Conservation (phyloP, 2,113 vertebrate genomes). For the Ondatra zibethicus region DNA sequence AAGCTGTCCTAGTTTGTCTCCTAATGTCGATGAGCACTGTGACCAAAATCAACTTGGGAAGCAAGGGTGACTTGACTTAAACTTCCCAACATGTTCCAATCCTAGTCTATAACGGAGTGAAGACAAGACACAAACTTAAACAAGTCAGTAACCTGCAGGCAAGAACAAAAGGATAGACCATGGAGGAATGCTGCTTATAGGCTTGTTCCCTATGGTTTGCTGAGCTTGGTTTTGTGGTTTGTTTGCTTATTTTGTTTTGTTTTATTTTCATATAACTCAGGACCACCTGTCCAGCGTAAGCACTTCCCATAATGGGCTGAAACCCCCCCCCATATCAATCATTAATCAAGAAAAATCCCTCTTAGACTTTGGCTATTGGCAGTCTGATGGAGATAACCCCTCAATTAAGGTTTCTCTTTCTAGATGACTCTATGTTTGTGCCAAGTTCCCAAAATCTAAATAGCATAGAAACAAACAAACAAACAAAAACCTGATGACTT, state of each 20-base stretch:
- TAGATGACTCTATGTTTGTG: not conserved
- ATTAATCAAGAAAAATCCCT: not conserved
- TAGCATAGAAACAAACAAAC: not conserved
- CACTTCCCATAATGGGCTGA: not conserved
- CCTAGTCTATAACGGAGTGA: not conserved
- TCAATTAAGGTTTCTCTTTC: not conserved
- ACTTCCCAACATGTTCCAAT: not conserved
- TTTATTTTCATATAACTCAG: not conserved
- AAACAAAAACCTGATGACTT: not conserved
- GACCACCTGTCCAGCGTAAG: not conserved
- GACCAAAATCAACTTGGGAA: not conserved
- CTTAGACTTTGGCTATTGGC: not conserved
- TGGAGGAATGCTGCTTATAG: not conserved
- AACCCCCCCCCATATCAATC: too few species aligned
- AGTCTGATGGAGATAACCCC: not conserved
- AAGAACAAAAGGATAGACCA: not conserved
- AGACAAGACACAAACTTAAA: not conserved
- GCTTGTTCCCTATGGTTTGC: too few species aligned
- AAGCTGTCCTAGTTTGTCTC: not conserved
- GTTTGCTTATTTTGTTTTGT: not conserved
- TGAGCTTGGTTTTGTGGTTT: not conserved
- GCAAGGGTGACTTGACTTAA: not conserved
- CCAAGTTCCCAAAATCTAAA: not conserved
- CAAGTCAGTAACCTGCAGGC: not conserved
- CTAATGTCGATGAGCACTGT: not conserved